Base-by-base conservation (phyloP, 2,888 invertebrate species). In the Catocala sponsa region DNA sequence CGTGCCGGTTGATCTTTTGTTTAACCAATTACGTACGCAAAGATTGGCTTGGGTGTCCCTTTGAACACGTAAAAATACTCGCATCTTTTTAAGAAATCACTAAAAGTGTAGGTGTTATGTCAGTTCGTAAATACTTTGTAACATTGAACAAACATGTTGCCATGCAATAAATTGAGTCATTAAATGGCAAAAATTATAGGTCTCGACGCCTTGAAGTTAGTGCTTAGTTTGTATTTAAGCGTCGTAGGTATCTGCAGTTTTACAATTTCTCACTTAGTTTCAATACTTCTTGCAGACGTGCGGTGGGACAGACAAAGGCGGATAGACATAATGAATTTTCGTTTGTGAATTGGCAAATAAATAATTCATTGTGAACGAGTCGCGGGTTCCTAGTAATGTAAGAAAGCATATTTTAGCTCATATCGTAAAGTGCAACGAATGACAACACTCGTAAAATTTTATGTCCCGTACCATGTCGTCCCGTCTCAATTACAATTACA, bases 401-500 rank as follows among this genome's bases (percentile, higher is more conserved):
- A 83, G 87, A 87, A 88, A 85, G 81, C 84, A 88, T 91, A 91
- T 90, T 91, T 91, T 84, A 90, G 83, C 82, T 85, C 88, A 87
- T 90, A 91, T 92, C 92, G 87, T 93, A 92, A 93, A 93, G 79
- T 88, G 82, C 85, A 84, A 75, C 82, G 84, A 90, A 89, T 92
- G 92, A 92, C 92, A 92, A 88, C 82, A 85, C 83, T 86, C 91
- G 82, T 94, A 89, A 94, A 94, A 81, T 88, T 92, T 92, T 91
- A 94, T 89, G 90, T 81, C 79, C 79, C 68, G 85, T 82, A 82
- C 85, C 79, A 86, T 84, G 86, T 82, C 86, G 86, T 83, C 83
- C 83, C 85, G 83, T 86, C 91, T 88, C 91, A 89, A 94, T 94
- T 93, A 92, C 91, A 94, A 93, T 92, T 90, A 92, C 93, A 93